These are phyloP conservation scores for Trichosurus vulpecula DNA, from an alignment of 2,797 vertebrate genomes.

Conservation along the genomic window DNA sequence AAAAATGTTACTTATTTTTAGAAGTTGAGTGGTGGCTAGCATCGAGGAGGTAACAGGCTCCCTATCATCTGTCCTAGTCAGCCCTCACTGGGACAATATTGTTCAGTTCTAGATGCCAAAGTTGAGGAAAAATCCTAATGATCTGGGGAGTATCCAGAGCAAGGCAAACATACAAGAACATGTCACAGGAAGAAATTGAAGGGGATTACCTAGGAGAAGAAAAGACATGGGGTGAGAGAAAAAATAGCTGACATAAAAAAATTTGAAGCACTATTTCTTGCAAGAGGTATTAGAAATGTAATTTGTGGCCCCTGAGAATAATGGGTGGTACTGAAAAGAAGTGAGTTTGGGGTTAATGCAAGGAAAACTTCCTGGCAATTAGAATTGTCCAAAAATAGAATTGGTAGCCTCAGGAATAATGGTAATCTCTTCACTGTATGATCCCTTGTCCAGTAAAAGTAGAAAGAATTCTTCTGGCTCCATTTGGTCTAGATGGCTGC, in stretches of 20 bases:
- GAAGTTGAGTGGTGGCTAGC: background rate
- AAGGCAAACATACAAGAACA: background rate
- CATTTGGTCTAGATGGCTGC: background rate
- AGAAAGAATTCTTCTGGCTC: background rate
- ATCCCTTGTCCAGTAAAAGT: background rate
- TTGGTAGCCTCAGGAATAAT: background rate
- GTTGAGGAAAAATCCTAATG: background rate
- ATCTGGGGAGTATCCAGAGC: background rate
- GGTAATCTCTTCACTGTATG: background rate
- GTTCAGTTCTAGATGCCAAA: background rate
- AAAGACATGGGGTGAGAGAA: background rate
- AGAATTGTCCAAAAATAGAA: background rate
- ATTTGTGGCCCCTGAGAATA: background rate
- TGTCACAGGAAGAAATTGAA: background rate
- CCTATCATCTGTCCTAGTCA: background rate
- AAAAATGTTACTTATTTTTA: background rate
- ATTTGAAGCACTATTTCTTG: background rate
- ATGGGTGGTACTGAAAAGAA: background rate
- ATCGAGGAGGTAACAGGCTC: background rate
- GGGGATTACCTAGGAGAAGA: background rate
- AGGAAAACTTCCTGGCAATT: background rate
- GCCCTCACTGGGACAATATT: background rate
- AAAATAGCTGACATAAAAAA: background rate
- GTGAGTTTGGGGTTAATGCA: background rate
- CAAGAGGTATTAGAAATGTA: background rate